Conservation (phyloP, 2,113 vertebrate genomes). For the Sander vitreus region DNA sequence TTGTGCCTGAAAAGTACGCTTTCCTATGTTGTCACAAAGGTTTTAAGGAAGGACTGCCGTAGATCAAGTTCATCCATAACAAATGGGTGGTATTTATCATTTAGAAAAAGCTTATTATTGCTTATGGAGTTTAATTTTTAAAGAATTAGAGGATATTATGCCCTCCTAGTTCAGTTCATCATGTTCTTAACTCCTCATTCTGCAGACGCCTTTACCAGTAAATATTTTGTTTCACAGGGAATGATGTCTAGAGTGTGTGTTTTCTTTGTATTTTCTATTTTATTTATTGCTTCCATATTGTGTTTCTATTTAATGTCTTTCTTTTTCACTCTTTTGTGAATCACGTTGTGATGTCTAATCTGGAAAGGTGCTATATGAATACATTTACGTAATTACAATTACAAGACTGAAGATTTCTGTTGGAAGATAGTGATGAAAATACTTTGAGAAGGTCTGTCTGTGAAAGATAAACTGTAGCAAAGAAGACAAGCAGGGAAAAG, state of each 20-base stretch:
- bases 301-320: background rate
- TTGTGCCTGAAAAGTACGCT: background rate
- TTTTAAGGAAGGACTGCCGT: background rate
- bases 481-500: conserved; percentile 3
- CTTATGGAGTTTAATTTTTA: background rate
- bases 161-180: background rate
- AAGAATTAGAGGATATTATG: background rate
- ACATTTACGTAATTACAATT: background rate
- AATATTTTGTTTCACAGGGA: background rate
- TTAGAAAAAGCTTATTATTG: background rate
- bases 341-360: background rate
- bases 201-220: background rate
- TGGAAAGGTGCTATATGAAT: background rate
- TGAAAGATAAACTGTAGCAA: conserved; percentile 10
- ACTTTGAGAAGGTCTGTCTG: conserved; percentile 3
- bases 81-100: conserved; percentile 2
- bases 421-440: conserved; percentile 3
- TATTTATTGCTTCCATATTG: background rate
- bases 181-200: background rate
- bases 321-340: background rate
- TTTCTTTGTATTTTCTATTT: background rate
- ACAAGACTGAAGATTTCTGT: conserved; percentile 7
- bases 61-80: background rate
- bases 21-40: background rate
- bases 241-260: background rate